phyloP scores from a whole-genome alignment of 1,140 invertebrate species.

The Aphaenogaster floridana region DNA sequence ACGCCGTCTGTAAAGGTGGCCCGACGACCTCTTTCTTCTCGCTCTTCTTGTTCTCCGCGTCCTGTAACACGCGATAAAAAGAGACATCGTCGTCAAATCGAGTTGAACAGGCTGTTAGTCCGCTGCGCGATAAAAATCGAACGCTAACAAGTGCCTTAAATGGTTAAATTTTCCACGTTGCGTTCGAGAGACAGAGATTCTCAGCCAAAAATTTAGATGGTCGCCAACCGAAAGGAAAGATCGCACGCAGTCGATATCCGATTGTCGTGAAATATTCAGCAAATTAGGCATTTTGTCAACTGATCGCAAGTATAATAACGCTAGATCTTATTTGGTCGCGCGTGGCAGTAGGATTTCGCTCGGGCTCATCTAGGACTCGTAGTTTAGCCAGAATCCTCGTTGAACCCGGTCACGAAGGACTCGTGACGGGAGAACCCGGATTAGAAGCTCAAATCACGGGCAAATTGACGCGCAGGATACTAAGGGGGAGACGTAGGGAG shows the following conservation, averaged over 20 bases:
- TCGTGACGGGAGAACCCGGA: conserved; percentile 57
- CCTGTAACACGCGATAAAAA: conserved; percentile 87
- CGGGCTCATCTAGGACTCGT: conserved; percentile 13
- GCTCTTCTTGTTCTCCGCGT: conserved; percentile 94
- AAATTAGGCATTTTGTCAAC: background rate
- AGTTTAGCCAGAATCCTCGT: conserved; percentile 36
- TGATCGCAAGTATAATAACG: background rate
- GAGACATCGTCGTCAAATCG: background rate
- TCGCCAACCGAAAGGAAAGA: background rate
- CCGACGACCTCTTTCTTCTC: conserved; percentile 94
- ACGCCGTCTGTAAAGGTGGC: conserved; percentile 95
- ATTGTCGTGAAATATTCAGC: background rate
- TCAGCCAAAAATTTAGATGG: background rate
- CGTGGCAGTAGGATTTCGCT: background rate
- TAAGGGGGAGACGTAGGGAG: conserved; percentile 50
- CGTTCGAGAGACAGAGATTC: background rate
- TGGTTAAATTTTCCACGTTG: background rate
- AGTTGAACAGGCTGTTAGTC: background rate
- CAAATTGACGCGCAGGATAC: conserved; percentile 80
- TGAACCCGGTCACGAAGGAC: conserved; percentile 23
- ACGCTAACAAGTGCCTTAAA: background rate
- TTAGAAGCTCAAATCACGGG: conserved; percentile 68
- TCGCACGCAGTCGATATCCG: background rate
- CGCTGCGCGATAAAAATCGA: background rate
- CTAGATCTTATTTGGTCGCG: background rate